Evolutionary conservation across 2,797 vertebrate species (phyloP).

Genomic region (Thunnus albacares): DNA sequence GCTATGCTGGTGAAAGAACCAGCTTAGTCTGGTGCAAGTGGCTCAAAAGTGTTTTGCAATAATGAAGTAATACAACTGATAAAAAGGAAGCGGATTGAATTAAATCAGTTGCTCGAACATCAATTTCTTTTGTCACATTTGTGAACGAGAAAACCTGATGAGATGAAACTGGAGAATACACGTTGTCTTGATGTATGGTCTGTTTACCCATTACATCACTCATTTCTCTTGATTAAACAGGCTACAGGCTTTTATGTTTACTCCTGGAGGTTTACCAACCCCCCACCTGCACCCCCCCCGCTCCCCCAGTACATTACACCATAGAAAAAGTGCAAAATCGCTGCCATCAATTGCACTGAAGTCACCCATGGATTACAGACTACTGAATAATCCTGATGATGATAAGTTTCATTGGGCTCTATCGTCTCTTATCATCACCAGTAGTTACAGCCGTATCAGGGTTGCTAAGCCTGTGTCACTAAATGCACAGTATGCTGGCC

Average conservation of each 20-base stretch:
- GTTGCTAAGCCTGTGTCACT: slow-evolving; percentile 33
- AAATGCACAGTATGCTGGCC: slow-evolving; percentile 28
- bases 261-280: slow-evolving; percentile 1
- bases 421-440: slow-evolving; percentile 40
- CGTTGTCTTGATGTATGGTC: not conserved
- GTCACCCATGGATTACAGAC: slow-evolving; percentile 57
- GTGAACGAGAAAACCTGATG: slow-evolving; percentile 4
- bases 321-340: slow-evolving; percentile 25
- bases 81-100: slow-evolving; percentile 8
- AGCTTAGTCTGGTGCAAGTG: not conserved
- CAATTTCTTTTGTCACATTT: slow-evolving; percentile 9
- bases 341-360: slow-evolving; percentile 23
- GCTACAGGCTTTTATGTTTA: slow-evolving; percentile 15
- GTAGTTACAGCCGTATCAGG: slow-evolving; percentile 42
- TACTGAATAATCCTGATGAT: slow-evolving; percentile 62
- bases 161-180: not conserved
- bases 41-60: not conserved
- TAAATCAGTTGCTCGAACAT: not conserved
- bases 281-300: not conserved
- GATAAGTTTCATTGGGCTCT: slow-evolving; percentile 33
- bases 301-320: not conserved
- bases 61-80: not conserved
- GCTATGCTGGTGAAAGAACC: not conserved
- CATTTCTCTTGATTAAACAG: slow-evolving; percentile 26
- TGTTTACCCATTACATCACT: slow-evolving; percentile 2